phyloP scores from a whole-genome alignment of 1,140 invertebrate genomes.

The Galleria mellonella region DNA sequence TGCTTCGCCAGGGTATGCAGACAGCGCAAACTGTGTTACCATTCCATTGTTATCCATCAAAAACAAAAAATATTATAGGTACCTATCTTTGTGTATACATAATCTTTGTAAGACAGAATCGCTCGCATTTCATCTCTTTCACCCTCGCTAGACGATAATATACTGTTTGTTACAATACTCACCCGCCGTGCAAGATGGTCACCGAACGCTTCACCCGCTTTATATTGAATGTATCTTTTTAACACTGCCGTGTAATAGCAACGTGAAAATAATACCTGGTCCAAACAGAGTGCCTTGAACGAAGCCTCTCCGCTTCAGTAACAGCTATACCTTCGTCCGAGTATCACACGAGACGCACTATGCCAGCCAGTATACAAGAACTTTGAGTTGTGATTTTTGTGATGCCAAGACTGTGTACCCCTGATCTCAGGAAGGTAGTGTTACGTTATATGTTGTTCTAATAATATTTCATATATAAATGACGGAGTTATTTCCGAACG shows the following conservation, averaged over 20 bases:
- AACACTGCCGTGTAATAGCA: slow-evolving; percentile 27
- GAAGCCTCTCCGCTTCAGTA: slow-evolving; percentile 36
- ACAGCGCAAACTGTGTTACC: too few relatives aligned
- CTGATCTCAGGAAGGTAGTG: slow-evolving; percentile 43
- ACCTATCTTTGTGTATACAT: too few relatives aligned
- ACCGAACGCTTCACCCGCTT: not conserved
- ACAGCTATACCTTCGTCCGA: slow-evolving; percentile 36
- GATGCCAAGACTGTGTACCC: slow-evolving; percentile 30
- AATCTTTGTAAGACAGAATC: slow-evolving; percentile 23
- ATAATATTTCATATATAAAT: not conserved
- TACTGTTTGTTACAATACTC: slow-evolving; percentile 38
- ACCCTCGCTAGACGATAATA: slow-evolving; percentile 33
- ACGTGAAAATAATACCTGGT: slow-evolving; percentile 62
- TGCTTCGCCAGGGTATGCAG: too few relatives aligned
- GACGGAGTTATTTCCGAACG: slow-evolving; percentile 5
- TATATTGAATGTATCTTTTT: slow-evolving; percentile 5
- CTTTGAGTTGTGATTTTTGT: slow-evolving; percentile 37
- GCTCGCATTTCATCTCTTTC: slow-evolving; percentile 54
- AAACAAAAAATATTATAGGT: too few relatives aligned
- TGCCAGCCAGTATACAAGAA: not conserved
- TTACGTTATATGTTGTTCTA: slow-evolving; percentile 10
- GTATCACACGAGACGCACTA: slow-evolving; percentile 5
- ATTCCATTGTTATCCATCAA: too few relatives aligned
- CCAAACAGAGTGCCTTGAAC: slow-evolving; percentile 31
- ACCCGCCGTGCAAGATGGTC: slow-evolving; percentile 10